These are phyloP conservation scores for Argentina silus DNA, from an alignment of 2,797 vertebrate genomes.

Conservation along the genomic window DNA sequence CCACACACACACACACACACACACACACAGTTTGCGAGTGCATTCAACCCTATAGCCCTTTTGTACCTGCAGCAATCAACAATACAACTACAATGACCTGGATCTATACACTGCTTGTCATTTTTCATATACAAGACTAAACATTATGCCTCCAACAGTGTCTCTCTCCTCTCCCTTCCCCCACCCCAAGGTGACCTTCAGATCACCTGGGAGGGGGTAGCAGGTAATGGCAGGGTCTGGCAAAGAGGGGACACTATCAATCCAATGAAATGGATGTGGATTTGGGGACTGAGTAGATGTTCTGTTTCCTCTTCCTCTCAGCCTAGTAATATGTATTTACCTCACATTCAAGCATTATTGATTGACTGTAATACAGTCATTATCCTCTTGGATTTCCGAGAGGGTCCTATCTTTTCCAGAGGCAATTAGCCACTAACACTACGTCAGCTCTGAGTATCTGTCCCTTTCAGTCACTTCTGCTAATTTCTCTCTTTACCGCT, in stretches of 20 bases:
- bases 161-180: neutral
- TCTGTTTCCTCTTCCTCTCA: neutral
- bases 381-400: conserved; percentile 48
- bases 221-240: neutral
- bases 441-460: conserved; percentile 41
- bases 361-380: conserved; percentile 53
- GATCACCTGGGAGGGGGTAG: neutral
- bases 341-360: conserved; percentile 27
- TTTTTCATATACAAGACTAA: neutral
- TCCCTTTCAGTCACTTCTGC: conserved; percentile 35
- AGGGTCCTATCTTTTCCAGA: conserved; percentile 30
- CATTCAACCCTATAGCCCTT: too few relatives aligned
- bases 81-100: conserved; percentile 1
- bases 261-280: neutral
- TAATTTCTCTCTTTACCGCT: conserved; percentile 27
- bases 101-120: neutral
- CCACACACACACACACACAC: too few relatives aligned
- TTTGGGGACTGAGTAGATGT: conserved; percentile 10
- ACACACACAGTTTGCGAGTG: too few relatives aligned
- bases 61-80: neutral
- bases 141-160: neutral
- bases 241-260: neutral
- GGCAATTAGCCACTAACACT: conserved; percentile 54
- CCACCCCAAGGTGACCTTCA: conserved; percentile 2
- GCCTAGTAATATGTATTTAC: conserved; percentile 22